These are phyloP conservation scores for Trachops cirrhosus DNA, from an alignment of 2,797 vertebrate genomes.

Conservation along the genomic window DNA sequence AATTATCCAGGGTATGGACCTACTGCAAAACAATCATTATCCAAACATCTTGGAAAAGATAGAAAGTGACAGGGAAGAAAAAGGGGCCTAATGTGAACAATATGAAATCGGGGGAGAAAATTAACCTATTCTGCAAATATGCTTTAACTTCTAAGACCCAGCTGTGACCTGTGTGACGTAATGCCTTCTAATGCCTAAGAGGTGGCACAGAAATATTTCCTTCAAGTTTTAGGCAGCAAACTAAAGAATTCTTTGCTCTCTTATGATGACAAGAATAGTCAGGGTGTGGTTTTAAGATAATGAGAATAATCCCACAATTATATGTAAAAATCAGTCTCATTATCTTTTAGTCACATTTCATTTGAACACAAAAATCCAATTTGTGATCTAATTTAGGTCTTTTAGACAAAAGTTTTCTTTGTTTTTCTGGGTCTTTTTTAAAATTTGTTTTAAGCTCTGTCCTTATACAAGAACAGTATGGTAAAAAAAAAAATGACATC, in stretches of 20 bases:
- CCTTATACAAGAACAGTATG: background rate
- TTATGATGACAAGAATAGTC: background rate
- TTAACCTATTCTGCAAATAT: background rate
- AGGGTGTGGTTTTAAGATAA: background rate
- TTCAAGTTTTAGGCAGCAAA: background rate
- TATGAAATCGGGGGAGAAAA: background rate
- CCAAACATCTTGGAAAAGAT: background rate
- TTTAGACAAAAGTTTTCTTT: background rate
- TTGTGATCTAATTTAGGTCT: background rate
- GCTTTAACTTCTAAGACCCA: background rate
- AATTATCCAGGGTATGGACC: background rate
- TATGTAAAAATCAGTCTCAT: background rate
- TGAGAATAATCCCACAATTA: background rate
- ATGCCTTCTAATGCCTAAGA: background rate
- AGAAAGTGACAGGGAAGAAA: background rate
- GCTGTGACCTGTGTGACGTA: background rate
- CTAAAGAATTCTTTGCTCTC: background rate
- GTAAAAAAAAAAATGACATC: too few relatives aligned
- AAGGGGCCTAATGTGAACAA: background rate
- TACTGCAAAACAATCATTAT: background rate
- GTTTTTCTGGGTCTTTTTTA: background rate
- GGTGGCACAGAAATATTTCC: background rate
- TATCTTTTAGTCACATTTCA: background rate
- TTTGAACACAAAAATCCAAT: background rate
- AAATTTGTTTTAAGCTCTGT: background rate